A percentile compares a stretch with the other conserved stretches of the same genome.
Conservation (phyloP, 2,113 vertebrate species). For the Oxyura jamaicensis region DNA sequence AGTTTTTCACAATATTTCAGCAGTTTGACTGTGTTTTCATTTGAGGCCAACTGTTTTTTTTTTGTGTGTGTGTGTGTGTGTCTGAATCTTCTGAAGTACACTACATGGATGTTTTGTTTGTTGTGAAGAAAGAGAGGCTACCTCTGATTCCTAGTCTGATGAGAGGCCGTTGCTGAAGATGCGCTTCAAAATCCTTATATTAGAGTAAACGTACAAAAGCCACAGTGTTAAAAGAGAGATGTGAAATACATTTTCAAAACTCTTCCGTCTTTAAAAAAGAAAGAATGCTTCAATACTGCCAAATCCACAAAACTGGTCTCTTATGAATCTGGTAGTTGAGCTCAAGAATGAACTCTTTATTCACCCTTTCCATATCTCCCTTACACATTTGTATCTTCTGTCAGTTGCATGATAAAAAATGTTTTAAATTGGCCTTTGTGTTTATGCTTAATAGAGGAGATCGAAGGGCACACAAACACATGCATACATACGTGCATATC, state of each 20-base stretch:
- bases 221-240: not conserved
- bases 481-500: not conserved
- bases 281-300: not conserved
- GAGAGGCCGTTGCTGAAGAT: not conserved
- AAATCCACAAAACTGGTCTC: not conserved
- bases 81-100: not conserved
- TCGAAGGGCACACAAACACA: not conserved
- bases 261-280: not conserved
- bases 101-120: not conserved
- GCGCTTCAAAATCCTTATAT: not conserved
- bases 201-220: not conserved
- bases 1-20: not conserved
- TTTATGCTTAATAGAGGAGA: not conserved
- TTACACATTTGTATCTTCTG: not conserved
- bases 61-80: too few species aligned
- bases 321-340: not conserved
- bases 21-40: not conserved
- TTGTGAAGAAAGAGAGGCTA: not conserved
- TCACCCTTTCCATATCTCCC: not conserved
- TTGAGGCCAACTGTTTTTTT: not conserved
- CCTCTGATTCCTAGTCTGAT: not conserved
- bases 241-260: not conserved
- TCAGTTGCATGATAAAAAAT: not conserved
- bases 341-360: not conserved
- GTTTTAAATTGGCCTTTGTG: not conserved